phyloP scores from a whole-genome alignment of 2,888 invertebrate species.

The Dicyrtoma fusca region DNA sequence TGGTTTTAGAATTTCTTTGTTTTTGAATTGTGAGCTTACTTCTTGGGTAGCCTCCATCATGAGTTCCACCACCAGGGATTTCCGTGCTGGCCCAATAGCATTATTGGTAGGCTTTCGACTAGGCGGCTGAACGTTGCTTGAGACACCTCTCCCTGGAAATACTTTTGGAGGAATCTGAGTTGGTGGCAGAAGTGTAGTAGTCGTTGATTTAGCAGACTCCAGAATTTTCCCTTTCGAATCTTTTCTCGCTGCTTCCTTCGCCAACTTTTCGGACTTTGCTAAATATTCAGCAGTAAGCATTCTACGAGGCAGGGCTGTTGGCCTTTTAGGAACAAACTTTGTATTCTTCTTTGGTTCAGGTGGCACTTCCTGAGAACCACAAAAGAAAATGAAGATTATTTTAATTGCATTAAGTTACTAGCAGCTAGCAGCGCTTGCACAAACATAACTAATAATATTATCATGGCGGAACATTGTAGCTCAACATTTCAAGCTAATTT shows the following conservation, averaged over 20 bases:
- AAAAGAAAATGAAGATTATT: neutral
- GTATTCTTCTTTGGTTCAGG: neutral
- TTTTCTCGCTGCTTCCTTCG: neutral
- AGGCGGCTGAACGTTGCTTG: neutral
- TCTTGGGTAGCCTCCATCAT: slow-evolving; percentile 11
- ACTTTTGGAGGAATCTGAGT: neutral
- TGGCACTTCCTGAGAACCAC: neutral
- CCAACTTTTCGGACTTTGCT: neutral
- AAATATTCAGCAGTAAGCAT: too few relatives aligned
- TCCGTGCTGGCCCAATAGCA: too few relatives aligned
- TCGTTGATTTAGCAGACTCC: neutral
- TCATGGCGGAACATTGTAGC: too few relatives aligned
- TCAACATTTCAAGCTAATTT: too few relatives aligned
- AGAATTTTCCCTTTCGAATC: neutral
- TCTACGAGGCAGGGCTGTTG: slow-evolving; percentile 6
- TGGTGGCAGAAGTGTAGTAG: neutral
- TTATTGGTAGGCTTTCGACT: neutral
- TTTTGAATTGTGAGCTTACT: too few relatives aligned
- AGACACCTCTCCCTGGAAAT: neutral
- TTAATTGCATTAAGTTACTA: too few relatives aligned
- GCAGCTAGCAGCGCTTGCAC: too few relatives aligned
- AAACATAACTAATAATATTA: too few relatives aligned
- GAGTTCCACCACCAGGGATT: neutral
- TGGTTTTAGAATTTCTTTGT: too few relatives aligned
- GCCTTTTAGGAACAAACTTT: slow-evolving; percentile 16